Percentiles rank a stretch among this genome's conserved stretches.
phyloP scores from a whole-genome alignment of 2,888 invertebrate species.

The Torymus texanus region DNA sequence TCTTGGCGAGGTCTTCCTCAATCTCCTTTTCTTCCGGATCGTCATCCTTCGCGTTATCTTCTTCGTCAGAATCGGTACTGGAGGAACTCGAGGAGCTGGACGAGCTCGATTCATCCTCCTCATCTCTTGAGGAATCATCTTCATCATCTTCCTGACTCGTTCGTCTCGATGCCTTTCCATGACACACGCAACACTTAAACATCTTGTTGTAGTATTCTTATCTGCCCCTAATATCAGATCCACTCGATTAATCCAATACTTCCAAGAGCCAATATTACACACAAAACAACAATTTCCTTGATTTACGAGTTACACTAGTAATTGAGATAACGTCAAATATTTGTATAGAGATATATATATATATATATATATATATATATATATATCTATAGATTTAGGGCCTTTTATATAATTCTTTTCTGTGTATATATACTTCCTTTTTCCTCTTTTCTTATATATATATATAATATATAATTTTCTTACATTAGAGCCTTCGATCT shows the following conservation, averaged over 20 bases:
- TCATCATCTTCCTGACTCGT: conserved; percentile 59
- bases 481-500: conserved; percentile 37
- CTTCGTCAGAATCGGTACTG: conserved; percentile 40
- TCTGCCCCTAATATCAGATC: not conserved
- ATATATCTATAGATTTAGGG: conserved; percentile 32
- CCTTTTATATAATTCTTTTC: conserved; percentile 29
- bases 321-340: conserved; percentile 48
- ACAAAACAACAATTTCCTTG: conserved; percentile 44
- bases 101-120: conserved; percentile 55
- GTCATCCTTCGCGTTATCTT: conserved; percentile 32
- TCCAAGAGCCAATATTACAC: conserved; percentile 31
- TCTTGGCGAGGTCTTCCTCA: conserved; percentile 47
- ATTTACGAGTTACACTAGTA: conserved; percentile 24
- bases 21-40: conserved; percentile 51
- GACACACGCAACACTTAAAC: conserved; percentile 73
- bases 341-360: conserved; percentile 19
- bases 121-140: conserved; percentile 49
- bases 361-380: conserved; percentile 14
- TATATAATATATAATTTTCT: conserved; percentile 7
- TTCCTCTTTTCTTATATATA: conserved; percentile 1
- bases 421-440: conserved; percentile 26
- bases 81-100: not conserved
- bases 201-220: conserved; percentile 58
- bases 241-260: not conserved
- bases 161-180: conserved; percentile 63